These are phyloP conservation scores for Ceramica pisi DNA, from an alignment of 2,888 invertebrate species.

Conservation along the genomic window DNA sequence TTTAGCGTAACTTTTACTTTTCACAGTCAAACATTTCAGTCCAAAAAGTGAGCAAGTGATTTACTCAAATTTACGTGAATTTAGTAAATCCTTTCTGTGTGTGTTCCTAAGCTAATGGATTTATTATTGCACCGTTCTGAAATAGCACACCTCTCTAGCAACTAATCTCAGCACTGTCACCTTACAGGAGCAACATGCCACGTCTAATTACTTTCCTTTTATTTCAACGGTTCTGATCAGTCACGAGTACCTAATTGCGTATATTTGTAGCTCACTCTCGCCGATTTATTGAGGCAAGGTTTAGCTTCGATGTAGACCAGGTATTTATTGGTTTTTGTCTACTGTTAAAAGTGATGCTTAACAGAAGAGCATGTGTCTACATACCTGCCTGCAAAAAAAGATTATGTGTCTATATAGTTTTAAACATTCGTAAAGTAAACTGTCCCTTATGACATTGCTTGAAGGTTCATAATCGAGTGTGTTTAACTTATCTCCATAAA, in stretches of 20 bases:
- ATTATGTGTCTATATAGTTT: too few species aligned
- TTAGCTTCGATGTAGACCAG: slow-evolving; percentile 17
- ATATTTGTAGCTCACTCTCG: slow-evolving; percentile 73
- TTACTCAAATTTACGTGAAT: background rate
- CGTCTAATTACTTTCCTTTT: slow-evolving; percentile 82
- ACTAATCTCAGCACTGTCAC: slow-evolving; percentile 41
- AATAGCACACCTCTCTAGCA: slow-evolving; percentile 43
- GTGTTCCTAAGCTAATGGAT: background rate
- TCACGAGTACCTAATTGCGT: slow-evolving; percentile 76
- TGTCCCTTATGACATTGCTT: background rate
- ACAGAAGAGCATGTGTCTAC: background rate
- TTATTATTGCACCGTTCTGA: slow-evolving; percentile 8
- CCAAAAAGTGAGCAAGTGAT: background rate
- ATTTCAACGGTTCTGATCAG: slow-evolving; percentile 74
- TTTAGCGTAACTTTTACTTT: too few species aligned
- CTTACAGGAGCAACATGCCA: slow-evolving; percentile 65
- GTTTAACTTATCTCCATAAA: background rate
- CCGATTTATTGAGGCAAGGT: slow-evolving; percentile 65
- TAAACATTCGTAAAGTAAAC: background rate
- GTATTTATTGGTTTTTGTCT: slow-evolving; percentile 29
- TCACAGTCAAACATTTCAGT: too few species aligned
- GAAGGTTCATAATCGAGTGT: background rate
- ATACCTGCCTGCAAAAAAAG: too few species aligned
- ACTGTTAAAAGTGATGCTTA: background rate
- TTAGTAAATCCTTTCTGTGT: too few species aligned